A percentile compares a stretch with the other conserved stretches of the same genome.
phyloP scores from a whole-genome alignment of 1,140 invertebrate species.

The Drosophila asahinai region DNA sequence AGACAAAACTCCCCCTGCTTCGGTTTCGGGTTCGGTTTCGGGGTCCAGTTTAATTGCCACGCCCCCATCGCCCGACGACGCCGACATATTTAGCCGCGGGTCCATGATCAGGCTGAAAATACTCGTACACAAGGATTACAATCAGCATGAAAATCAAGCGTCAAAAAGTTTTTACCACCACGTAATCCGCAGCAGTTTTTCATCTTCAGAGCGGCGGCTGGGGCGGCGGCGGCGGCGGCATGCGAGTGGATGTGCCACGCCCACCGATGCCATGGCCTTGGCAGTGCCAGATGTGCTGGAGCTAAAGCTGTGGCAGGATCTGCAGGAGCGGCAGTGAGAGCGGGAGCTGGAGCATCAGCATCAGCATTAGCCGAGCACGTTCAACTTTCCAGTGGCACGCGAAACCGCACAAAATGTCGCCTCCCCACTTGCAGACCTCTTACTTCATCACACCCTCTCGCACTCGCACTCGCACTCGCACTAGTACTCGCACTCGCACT shows the following conservation, averaged over 20 bases:
- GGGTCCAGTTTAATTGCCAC: conserved; percentile 19
- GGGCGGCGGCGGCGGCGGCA: conserved; percentile 8
- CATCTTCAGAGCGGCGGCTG: conserved; percentile 36
- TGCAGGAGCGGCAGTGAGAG: not conserved
- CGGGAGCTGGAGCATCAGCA: conserved; percentile 23
- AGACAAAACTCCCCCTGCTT: no score
- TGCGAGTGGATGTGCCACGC: conserved; percentile 43
- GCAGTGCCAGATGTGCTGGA: conserved; percentile 28
- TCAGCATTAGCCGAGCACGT: conserved; percentile 64
- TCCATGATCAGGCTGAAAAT: conserved; percentile 28
- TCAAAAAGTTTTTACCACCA: conserved; percentile 61
- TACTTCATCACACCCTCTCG: conserved; percentile 24
- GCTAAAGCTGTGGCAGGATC: conserved; percentile 28
- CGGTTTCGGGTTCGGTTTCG: no score
- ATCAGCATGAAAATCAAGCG: conserved; percentile 79
- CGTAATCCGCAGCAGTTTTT: conserved; percentile 64
- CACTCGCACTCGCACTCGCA: not conserved
- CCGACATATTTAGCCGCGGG: conserved; percentile 22
- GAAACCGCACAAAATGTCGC: conserved; percentile 73
- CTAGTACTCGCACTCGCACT: not conserved
- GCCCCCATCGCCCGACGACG: not conserved
- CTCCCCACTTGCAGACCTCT: conserved; percentile 39
- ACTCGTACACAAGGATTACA: conserved; percentile 57
- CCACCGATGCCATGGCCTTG: conserved; percentile 21
- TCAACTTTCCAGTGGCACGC: conserved; percentile 73